These are phyloP conservation scores for Cheilosia vernalis DNA, from an alignment of 2,888 invertebrate species.

Conservation along the genomic window DNA sequence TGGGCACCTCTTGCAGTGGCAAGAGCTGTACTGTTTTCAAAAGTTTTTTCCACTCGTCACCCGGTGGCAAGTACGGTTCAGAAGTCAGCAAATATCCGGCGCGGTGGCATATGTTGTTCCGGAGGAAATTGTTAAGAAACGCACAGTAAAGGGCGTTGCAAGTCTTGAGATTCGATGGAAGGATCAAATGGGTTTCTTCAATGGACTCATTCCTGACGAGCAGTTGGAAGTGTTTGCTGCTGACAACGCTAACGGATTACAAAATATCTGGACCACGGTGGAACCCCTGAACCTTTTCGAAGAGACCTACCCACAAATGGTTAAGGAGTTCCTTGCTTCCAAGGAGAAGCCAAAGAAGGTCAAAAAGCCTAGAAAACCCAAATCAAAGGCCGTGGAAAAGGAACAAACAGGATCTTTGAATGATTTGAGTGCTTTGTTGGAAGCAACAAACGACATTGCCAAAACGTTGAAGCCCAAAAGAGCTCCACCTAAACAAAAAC, in stretches of 20 bases:
- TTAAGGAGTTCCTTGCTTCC: conserved; percentile 85
- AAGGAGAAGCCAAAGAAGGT: conserved; percentile 85
- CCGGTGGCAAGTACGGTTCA: conserved; percentile 87
- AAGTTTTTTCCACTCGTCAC: conserved; percentile 91
- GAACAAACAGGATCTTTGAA: conserved; percentile 77
- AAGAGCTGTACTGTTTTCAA: conserved; percentile 89
- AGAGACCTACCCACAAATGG: conserved; percentile 87
- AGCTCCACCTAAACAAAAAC: conserved; percentile 80
- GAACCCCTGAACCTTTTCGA: conserved; percentile 88
- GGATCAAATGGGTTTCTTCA: conserved; percentile 85
- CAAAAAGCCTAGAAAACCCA: conserved; percentile 78
- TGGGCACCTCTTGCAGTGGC: conserved; percentile 88
- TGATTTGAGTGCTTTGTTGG: conserved; percentile 76
- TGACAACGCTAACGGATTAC: conserved; percentile 83
- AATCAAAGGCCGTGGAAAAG: conserved; percentile 78
- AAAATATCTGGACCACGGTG: conserved; percentile 86
- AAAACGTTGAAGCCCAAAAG: conserved; percentile 76
- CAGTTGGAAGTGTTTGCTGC: conserved; percentile 84
- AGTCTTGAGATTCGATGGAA: conserved; percentile 90
- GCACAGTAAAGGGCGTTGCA: conserved; percentile 86
- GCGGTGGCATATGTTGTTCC: conserved; percentile 82
- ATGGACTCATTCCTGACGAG: conserved; percentile 86
- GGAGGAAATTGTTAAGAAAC: conserved; percentile 85
- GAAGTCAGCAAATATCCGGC: conserved; percentile 62
- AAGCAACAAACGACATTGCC: conserved; percentile 78